phyloP scores from a whole-genome alignment of 64 coral and sea anemone genomes.

The Catalaphyllia jardinei region DNA sequence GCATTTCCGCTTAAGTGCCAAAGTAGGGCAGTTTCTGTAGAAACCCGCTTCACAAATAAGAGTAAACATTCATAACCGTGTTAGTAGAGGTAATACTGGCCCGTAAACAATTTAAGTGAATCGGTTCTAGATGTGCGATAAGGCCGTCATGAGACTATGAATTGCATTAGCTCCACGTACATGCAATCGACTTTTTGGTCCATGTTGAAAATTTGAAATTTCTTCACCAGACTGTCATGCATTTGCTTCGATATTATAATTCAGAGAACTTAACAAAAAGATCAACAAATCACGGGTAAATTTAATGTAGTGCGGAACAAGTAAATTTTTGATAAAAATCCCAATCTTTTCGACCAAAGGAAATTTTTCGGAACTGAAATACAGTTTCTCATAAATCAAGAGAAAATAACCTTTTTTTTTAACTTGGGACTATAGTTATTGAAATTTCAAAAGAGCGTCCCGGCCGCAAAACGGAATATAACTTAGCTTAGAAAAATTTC shows the following conservation, averaged over 20 bases:
- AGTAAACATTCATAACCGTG: background rate
- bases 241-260: no score
- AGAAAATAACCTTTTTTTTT: no score
- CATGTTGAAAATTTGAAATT: background rate
- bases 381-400: background rate
- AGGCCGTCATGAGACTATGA: background rate
- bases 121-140: background rate
- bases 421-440: background rate
- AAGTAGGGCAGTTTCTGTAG: background rate
- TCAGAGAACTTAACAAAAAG: no score
- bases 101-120: background rate
- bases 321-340: background rate
- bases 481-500: background rate
- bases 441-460: background rate
- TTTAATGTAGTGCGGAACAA: background rate
- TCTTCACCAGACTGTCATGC: no score
- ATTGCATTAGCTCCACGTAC: background rate
- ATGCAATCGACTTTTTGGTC: background rate
- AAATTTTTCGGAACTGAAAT: background rate
- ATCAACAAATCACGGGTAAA: no score
- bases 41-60: background rate
- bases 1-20: no score
- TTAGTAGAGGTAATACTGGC: background rate
- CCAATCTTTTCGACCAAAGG: background rate
- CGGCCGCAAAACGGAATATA: background rate